Evolutionary conservation across 2,113 vertebrate species (phyloP).

Genomic region (Neolamprologus caudopunctatus): DNA sequence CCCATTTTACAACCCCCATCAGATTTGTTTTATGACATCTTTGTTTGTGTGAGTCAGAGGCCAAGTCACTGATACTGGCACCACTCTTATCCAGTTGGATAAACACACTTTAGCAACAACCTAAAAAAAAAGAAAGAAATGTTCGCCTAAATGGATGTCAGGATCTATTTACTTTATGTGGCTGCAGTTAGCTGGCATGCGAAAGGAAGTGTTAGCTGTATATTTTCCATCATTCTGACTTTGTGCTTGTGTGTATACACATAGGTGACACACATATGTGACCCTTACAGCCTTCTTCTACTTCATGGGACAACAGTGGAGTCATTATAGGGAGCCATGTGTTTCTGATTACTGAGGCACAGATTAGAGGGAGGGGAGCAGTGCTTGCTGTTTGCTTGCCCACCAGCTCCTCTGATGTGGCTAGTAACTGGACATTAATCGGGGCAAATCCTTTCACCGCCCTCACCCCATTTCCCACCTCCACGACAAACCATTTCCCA

Average conservation of each 20-base stretch:
- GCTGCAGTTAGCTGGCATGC: background rate
- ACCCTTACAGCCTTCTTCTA: constrained; percentile 29
- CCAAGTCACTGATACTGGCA: background rate
- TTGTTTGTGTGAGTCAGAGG: background rate
- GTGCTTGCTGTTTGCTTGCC: constrained; percentile 39
- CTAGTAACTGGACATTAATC: constrained; percentile 50
- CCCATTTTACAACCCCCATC: background rate
- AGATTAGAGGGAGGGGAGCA: constrained; percentile 61
- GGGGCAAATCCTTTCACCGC: background rate
- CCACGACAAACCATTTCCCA: background rate
- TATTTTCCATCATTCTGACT: background rate
- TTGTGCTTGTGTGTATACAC: background rate
- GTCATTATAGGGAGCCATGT: constrained; percentile 65
- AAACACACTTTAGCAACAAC: background rate
- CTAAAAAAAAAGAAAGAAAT: background rate
- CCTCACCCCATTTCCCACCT: constrained; percentile 2
- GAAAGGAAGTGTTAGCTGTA: background rate
- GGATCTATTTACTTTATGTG: background rate
- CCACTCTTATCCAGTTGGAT: background rate
- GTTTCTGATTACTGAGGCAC: constrained; percentile 62
- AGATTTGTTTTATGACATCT: background rate
- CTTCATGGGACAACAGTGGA: constrained; percentile 50
- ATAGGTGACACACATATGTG: background rate
- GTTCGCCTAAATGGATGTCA: background rate
- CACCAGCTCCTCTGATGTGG: constrained; percentile 53